Conservation (phyloP, 2,113 vertebrate genomes). For the Ahaetulla prasina region DNA sequence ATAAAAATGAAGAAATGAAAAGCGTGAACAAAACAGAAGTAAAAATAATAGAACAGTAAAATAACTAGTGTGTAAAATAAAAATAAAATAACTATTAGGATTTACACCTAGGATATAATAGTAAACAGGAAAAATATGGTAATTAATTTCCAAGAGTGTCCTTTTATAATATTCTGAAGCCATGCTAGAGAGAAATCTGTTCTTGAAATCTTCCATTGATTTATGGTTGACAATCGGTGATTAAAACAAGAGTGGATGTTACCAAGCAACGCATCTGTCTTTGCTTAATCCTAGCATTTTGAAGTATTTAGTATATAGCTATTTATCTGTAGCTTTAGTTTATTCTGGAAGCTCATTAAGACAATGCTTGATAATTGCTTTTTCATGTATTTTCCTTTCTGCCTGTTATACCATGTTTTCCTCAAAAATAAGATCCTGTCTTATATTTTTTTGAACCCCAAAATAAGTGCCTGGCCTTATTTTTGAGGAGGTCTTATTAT, state of each 20-base stretch:
- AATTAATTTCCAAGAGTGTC: background rate
- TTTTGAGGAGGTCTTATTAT: too few relatives aligned
- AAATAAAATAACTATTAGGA: background rate
- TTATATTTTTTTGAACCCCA: too few relatives aligned
- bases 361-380: background rate
- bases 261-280: conserved; percentile 4
- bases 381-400: background rate
- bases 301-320: background rate
- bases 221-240: conserved; percentile 1
- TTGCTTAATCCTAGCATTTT: conserved; percentile 15
- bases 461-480: too few relatives aligned
- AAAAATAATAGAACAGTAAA: background rate
- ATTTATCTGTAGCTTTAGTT: background rate
- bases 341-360: conserved; percentile 11
- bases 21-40: background rate
- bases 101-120: background rate
- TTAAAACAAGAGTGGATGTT: conserved; percentile 8
- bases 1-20: background rate
- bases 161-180: background rate
- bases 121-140: background rate
- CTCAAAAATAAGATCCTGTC: too few relatives aligned
- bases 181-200: background rate
- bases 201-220: conserved; percentile 8
- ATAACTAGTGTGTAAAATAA: background rate
- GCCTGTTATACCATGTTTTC: background rate